A percentile compares a stretch with the other conserved stretches of the same genome.
Conservation (phyloP, 2,888 invertebrate genomes). For the Ischnura elegans region DNA sequence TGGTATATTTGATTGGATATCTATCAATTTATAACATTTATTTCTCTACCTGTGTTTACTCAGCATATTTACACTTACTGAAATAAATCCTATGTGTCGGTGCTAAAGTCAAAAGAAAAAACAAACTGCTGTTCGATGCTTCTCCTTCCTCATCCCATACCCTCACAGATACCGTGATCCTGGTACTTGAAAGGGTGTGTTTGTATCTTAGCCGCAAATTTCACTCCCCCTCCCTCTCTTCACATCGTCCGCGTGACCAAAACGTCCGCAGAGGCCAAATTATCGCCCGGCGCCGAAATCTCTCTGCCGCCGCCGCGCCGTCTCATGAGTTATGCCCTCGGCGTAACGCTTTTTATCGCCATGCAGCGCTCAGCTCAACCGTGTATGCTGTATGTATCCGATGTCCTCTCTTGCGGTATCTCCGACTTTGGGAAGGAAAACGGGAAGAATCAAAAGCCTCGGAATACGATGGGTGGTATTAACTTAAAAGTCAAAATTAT, state of each 20-base stretch:
- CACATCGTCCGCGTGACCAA: neutral
- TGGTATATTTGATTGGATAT: no score
- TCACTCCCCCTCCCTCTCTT: neutral
- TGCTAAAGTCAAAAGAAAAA: no score
- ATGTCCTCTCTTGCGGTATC: no score
- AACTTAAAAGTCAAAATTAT: no score
- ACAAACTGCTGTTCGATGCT: neutral
- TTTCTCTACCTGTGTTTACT: no score
- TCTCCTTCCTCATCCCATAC: neutral
- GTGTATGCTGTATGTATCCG: neutral
- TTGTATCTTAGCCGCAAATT: conserved; percentile 16
- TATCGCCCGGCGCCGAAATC: conserved; percentile 27
- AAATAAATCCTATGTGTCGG: no score
- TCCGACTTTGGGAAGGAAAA: neutral
- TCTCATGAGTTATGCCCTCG: conserved; percentile 31
- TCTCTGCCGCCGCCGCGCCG: neutral
- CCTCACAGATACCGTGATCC: neutral
- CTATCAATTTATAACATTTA: no score
- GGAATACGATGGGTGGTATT: neutral
- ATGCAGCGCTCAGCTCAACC: neutral
- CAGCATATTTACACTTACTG: no score
- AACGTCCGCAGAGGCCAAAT: neutral
- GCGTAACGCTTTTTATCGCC: conserved; percentile 23
- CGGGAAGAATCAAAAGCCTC: neutral
- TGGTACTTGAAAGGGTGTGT: neutral